Base-by-base conservation (phyloP, 1,140 invertebrate genomes). In the Danaus melanippus region DNA sequence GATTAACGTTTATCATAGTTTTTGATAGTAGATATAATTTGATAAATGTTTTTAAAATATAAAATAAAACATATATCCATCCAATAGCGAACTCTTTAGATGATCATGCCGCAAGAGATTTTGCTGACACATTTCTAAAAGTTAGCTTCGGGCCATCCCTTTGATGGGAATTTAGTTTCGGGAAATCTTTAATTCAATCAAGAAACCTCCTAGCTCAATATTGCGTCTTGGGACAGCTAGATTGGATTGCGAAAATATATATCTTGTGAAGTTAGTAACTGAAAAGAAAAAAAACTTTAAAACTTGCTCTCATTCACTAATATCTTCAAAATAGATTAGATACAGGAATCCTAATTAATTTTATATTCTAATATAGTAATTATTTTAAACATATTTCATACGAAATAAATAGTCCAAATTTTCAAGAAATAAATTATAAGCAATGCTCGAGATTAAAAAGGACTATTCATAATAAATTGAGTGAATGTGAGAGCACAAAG, bases 381-480 rank as follows among this genome's bases (percentile, higher is more conserved):
- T 3, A 32, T 32, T 32, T 32, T 5, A 7, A 8, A 32, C 21
- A 7, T 32, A 15, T 32, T 32, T 32, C 21, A 32, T 32, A 32
- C 21, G 2, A 32, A 32, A 32, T 32, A 3, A 32, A 32, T 32
- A 5, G 21, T 32, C 21, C 2, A 32, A 32, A 46, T 56, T 57
- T 57, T 50, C 42, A 32, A 45, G 51, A 45, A 64, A 63, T 63
- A 64, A 55, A 52, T 64, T 67, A 41, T 56, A 56, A 41, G 56
- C 67, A 68, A 60, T 58, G 59, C 56, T 67, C 58, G 56, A 59
- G 46, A 67, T 62, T 65, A 66, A 53, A 60, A 53, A 61, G 57
- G 53, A 62, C 57, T 56, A 73, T 72, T 75, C 75, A 80, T 75
- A 76, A 76, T 78, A 78, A 80, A 80, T 80, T 76, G 69, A 71